A percentile compares a stretch with the other conserved stretches of the same genome.
Conservation (phyloP, 2,888 invertebrate species). For the Neuroscelio doddi region DNA sequence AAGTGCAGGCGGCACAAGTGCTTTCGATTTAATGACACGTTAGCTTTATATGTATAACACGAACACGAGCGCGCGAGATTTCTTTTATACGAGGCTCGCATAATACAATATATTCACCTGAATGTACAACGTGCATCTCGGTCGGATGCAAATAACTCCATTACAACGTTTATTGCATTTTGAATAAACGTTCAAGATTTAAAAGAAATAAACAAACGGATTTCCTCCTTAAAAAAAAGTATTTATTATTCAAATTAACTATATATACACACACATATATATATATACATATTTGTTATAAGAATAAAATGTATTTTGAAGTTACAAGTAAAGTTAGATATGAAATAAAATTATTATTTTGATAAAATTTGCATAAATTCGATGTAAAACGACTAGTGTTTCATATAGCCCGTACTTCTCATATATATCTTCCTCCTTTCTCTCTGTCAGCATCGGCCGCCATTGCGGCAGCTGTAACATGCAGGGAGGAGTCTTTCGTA, state of each 20-base stretch:
- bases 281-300: no score
- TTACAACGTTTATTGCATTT: slow-evolving; percentile 25
- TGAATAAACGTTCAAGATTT: no score
- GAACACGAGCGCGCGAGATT: slow-evolving; percentile 23
- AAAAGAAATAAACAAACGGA: no score
- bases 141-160: slow-evolving; percentile 28
- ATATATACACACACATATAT: no score
- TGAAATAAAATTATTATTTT: not conserved
- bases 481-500: slow-evolving; percentile 45
- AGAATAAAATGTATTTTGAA: no score
- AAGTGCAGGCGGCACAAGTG: slow-evolving; percentile 67
- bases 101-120: slow-evolving; percentile 14
- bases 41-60: slow-evolving; percentile 47
- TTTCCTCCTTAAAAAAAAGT: no score
- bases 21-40: slow-evolving; percentile 69
- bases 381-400: not conserved
- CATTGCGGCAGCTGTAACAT: slow-evolving; percentile 56
- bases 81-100: slow-evolving; percentile 17
- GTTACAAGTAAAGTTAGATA: no score
- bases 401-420: not conserved
- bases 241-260: no score
- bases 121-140: slow-evolving; percentile 5
- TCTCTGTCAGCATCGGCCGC: slow-evolving; percentile 48
- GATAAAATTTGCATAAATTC: not conserved
- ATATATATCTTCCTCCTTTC: slow-evolving; percentile 25